Base-by-base conservation (phyloP, 1,140 invertebrate genomes). In the Caerostris darwini region DNA sequence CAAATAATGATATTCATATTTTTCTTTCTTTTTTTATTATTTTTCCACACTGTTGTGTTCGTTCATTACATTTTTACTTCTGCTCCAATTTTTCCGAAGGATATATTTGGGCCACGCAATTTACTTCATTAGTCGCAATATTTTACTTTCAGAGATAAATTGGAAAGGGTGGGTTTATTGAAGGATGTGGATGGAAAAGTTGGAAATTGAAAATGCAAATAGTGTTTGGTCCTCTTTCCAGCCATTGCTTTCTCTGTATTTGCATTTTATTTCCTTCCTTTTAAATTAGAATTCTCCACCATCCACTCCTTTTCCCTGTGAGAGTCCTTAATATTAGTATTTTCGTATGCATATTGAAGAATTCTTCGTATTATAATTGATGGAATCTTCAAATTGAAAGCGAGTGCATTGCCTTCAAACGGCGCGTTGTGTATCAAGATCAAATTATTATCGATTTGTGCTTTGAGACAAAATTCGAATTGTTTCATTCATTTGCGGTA, bases 1-100 rank as follows among this genome's bases (percentile, higher is more conserved):
- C 88, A 90, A 90, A 90, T 90, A 90, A 90, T 90, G 88, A 90
- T 90, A 90, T 90, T n/a, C 54, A 54, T 5, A 89, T 89, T 89
- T 86, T 87, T 90, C 77, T 77, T 34, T 58, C 19, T 2, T 7
- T 57, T 5, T 14, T 54, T 57, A 7, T 7, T 34, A 34, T 57
- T 56, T 14, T 19, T 34, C 58, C n/a, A 34, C 83, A n/a, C 82
- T 8, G 5, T 58, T 85, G 54, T 53, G 19, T 85, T 50, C 56
- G 54, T 19, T 85, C 57, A 57, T 85, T 85, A 85, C 19, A 85
- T 59, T 58, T 59, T 58, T 85, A 85, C 58, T 56, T n/a, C 19
- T 59, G 57, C 83, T 85, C 8, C 12, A 53, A 88, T 57, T 64
- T 64, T 64, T 88, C 86, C 5, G 86, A 88, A 64, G 50, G 50